phyloP scores from a whole-genome alignment of 2,888 invertebrate genomes.

The Philonicus albiceps region DNA sequence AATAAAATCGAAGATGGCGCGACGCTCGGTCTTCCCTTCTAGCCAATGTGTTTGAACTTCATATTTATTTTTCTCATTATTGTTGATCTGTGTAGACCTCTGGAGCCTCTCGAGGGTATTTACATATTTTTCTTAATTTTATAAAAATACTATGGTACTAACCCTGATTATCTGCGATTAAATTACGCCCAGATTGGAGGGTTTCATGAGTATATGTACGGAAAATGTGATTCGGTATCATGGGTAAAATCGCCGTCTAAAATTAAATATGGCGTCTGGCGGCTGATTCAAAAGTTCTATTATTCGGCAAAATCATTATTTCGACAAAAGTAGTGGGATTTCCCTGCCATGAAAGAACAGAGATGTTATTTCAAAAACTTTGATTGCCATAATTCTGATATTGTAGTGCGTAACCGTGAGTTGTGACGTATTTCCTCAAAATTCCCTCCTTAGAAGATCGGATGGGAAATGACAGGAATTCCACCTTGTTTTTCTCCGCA shows the following conservation, averaged over 20 bases:
- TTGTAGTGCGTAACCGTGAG: neutral
- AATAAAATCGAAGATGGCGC: slow-evolving; percentile 78
- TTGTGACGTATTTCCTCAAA: neutral
- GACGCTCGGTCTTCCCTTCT: slow-evolving; percentile 60
- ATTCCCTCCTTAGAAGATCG: neutral
- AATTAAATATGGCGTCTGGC: slow-evolving; percentile 58
- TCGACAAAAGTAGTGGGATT: neutral
- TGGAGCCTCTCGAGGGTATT: neutral
- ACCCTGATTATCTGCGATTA: slow-evolving; percentile 56
- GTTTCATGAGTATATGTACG: slow-evolving; percentile 72
- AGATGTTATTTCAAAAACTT: neutral
- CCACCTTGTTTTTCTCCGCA: neutral
- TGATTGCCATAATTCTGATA: neutral
- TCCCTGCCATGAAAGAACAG: neutral
- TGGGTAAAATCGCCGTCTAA: slow-evolving; percentile 58
- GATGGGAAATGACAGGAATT: neutral
- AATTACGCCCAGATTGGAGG: slow-evolving; percentile 66
- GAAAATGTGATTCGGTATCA: slow-evolving; percentile 61
- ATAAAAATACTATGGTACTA: slow-evolving; percentile 41
- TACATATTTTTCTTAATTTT: neutral
- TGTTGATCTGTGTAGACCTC: slow-evolving; percentile 49
- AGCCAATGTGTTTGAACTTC: slow-evolving; percentile 49
- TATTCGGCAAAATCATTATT: neutral
- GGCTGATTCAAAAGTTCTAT: slow-evolving; percentile 60
- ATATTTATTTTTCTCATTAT: slow-evolving; percentile 48